Conservation (phyloP, 2,797 vertebrate genomes). For the Sebastes minor region DNA sequence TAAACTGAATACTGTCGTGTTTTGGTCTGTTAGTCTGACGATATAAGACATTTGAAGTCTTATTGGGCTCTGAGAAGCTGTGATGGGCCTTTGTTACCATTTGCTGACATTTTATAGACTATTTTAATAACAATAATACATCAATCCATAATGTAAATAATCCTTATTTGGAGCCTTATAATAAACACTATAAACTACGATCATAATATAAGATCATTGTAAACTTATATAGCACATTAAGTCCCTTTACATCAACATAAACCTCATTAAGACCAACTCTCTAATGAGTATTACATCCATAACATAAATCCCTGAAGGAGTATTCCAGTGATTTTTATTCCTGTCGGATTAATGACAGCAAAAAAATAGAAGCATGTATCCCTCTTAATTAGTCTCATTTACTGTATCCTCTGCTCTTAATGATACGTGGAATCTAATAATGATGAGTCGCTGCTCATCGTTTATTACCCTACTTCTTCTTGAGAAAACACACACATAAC, state of each 20-base stretch:
- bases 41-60: not conserved
- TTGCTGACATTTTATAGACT: too few species aligned
- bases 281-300: constrained; percentile 25
- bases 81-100: not conserved
- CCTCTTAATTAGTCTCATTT: constrained; percentile 62
- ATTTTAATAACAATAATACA: not conserved
- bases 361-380: constrained; percentile 31
- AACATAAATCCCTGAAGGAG: constrained; percentile 3
- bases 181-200: not conserved
- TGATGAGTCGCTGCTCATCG: constrained; percentile 25
- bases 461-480: constrained; percentile 39
- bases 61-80: not conserved
- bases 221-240: not conserved
- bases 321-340: not conserved
- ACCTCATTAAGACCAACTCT: not conserved
- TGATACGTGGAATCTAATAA: constrained; percentile 58
- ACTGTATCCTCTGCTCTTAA: constrained; percentile 61
- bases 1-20: not conserved
- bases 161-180: not conserved
- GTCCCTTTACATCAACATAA: not conserved
- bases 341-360: constrained; percentile 28
- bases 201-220: not conserved
- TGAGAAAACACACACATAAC: constrained; percentile 21
- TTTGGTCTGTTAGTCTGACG: not conserved
- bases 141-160: not conserved